phyloP scores from a whole-genome alignment of 2,888 invertebrate genomes.

The Agrotis clavis region DNA sequence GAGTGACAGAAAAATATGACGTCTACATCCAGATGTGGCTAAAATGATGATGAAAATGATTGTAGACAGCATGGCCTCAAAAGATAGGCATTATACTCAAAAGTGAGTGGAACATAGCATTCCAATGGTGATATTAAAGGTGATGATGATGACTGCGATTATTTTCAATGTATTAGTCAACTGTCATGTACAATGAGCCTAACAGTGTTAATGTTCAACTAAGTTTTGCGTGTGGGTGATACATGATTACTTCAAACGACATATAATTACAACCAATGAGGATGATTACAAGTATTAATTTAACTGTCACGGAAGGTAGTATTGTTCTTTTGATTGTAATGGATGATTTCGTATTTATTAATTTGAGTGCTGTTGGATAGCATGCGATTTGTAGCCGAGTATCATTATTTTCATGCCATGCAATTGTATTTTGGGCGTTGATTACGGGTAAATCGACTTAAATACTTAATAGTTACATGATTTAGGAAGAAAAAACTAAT shows the following conservation, averaged over 20 bases:
- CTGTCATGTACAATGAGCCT: background rate
- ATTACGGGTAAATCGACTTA: too few species aligned
- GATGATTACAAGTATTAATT: slow-evolving; percentile 26
- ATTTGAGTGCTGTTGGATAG: background rate
- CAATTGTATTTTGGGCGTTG: background rate
- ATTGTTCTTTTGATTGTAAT: slow-evolving; percentile 27
- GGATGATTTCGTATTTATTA: slow-evolving; percentile 2
- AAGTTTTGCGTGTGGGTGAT: slow-evolving; percentile 26
- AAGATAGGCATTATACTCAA: too few species aligned
- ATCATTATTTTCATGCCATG: too few species aligned
- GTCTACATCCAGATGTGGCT: too few species aligned
- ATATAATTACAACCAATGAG: slow-evolving; percentile 38
- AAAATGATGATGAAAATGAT: too few species aligned
- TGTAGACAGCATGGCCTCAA: too few species aligned
- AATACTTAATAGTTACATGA: too few species aligned
- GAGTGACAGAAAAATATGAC: too few species aligned
- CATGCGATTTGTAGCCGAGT: background rate
- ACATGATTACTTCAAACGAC: slow-evolving; percentile 20
- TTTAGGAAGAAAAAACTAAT: too few species aligned
- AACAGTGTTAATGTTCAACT: background rate
- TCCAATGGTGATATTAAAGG: too few species aligned
- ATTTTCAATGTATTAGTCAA: background rate
- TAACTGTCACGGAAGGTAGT: slow-evolving; percentile 45
- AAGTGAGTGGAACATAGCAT: too few species aligned
- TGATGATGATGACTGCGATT: background rate